Evolutionary conservation across 2,797 vertebrate species (phyloP), one percentile per base, ranked within the genome.

Genomic region (Halcyon leucocephala): DNA sequence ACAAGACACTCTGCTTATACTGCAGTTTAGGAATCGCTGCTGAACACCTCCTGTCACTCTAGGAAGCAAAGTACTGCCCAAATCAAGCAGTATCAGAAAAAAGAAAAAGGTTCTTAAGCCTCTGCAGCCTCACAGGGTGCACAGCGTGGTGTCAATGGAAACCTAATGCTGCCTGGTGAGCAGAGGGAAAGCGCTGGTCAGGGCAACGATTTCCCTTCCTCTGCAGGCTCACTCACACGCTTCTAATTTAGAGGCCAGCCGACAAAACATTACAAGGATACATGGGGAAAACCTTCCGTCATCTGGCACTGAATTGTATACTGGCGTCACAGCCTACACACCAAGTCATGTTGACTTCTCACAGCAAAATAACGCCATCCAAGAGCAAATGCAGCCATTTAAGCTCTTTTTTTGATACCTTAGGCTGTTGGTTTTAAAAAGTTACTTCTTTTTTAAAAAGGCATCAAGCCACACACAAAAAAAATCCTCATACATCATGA

Each of bases 61-160:
- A 61, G 42, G 69, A 58, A 83, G 20, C 7, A 5, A 76, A 61
- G 19, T 6, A 20, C 28, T 88, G 72, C 33, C 37, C 21, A 18
- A 71, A 10, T 17, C n/a, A 41, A 24, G 15, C 1, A 7, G 12
- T 9, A 54, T 51, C 18, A 14, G 28, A 52, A 6, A 11, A 6
- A 7, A 46, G 5, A 21, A 16, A 6, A 10, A 5, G 5, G 4
- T 29, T 54, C 49, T 44, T 49, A 7, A 24, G 22, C 28, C 37
- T 64, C 12, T 14, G 13, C n/a, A 58, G 37, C 14, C 2, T n/a
- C 31, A 19, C 3, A 37, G 22, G 21, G 28, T 9, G 20, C 31
- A 37, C 51, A 52, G 1, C 0, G 4, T 6, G 46, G 4, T 25
- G 3, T 29, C 76, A 61, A 3, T 0, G 37, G 60, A 49, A 37